Conservation (phyloP, 2,113 vertebrate genomes). For the Channa maculata region DNA sequence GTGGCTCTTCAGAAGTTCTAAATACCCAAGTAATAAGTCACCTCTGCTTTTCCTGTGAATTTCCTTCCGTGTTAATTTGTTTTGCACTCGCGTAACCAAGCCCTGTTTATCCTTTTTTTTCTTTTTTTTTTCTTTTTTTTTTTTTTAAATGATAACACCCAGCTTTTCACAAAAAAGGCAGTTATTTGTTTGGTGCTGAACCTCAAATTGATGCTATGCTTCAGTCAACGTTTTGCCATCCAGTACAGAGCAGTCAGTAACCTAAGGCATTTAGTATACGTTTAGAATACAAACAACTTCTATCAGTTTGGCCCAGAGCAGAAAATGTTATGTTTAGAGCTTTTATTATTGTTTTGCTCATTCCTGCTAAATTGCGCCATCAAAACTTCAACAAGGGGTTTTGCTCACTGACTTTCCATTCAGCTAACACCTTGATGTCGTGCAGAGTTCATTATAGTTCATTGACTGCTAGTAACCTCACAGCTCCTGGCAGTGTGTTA, state of each 20-base stretch:
- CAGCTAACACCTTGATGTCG: slow-evolving; percentile 4
- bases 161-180: background rate
- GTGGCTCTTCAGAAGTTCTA: background rate
- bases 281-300: slow-evolving; percentile 48
- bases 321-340: slow-evolving; percentile 10
- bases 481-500: slow-evolving; percentile 67
- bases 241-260: slow-evolving; percentile 13
- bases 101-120: background rate
- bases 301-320: slow-evolving; percentile 22
- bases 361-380: slow-evolving; percentile 20
- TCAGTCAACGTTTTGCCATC: slow-evolving; percentile 49
- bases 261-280: slow-evolving; percentile 23
- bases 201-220: slow-evolving; percentile 3
- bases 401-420: slow-evolving; percentile 7
- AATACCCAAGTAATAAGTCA: slow-evolving; percentile 1
- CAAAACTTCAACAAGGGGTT: background rate
- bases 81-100: slow-evolving; percentile 16
- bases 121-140: background rate
- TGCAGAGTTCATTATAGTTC: slow-evolving; percentile 77
- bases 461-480: slow-evolving; percentile 79
- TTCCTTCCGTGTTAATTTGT: background rate
- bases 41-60: background rate
- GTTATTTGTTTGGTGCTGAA: slow-evolving; percentile 30
- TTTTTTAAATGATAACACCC: slow-evolving; percentile 21
- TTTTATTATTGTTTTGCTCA: slow-evolving; percentile 9